Evolutionary conservation across 2,797 vertebrate species (phyloP), one percentile per base, ranked within the genome.

Genomic region (Tenualosa thibaudeaui): DNA sequence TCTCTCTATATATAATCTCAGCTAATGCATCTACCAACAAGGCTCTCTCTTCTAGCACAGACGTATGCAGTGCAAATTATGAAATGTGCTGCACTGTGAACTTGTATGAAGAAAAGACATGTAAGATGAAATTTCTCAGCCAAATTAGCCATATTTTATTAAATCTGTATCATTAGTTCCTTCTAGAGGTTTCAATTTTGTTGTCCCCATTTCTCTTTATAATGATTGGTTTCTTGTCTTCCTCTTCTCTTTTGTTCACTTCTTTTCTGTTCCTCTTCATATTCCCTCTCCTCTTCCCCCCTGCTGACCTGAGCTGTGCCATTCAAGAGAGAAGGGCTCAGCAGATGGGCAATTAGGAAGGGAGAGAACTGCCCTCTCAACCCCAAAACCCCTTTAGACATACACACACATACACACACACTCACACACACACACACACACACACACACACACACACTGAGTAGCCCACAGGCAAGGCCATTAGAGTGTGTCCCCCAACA

Each of bases 401-500:
- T 26, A 71, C 65, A 71, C 65, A 40, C 65, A 71, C 37, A 46
- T 4, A 43, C 40, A 78, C 37, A 78, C 71, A 78, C 71, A 78
- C 68, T 17, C 68, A 75, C 71, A 78, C 71, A 78, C 71, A 78
- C 37, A 78, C 37, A 78, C 37, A 37, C 26, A 10, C 24, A 12
- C 65, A 65, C 60, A 31, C 24, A 31, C 60, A 65, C 24, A 31
- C 60, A 65, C 83, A 82, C 81, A 81, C 5, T 83, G 68, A 86
- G 56, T 68, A 31, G 82, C 86, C 87, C 75, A 37, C 82, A 86
- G 86, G 84, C 86, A 84, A 54, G 49, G 81, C 87, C 86, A 88
- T 88, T 88, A 86, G 87, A 86, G 85, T 86, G 84, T 84, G 83
- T 54, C 84, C 26, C 37, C 68, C 82, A 85, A 84, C 84, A 88